Conservation (phyloP, 2,888 invertebrate species). For the Limnephilus rhombicus region DNA sequence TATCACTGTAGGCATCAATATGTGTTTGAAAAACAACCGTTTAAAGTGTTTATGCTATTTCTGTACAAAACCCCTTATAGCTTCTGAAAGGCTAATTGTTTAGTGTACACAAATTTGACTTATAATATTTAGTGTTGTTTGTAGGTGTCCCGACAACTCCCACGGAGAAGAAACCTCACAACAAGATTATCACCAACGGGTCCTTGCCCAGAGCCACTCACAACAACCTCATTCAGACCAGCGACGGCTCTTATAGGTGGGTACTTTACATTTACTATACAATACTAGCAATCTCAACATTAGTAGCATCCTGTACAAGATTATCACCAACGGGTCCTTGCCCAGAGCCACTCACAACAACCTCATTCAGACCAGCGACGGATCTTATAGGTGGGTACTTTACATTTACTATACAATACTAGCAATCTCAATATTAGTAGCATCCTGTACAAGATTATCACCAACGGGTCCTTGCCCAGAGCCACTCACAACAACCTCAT, state of each 20-base stretch:
- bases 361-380: constrained; percentile 76
- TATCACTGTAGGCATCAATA: too few species aligned
- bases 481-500: constrained; percentile 78
- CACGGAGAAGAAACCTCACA: constrained; percentile 76
- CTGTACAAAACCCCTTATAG: too few species aligned
- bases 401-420: neutral
- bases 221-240: constrained; percentile 76
- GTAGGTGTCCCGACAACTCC: constrained; percentile 78
- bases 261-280: neutral
- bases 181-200: constrained; percentile 92
- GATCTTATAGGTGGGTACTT: constrained; percentile 74
- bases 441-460: constrained; percentile 86
- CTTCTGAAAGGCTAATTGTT: neutral
- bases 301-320: constrained; percentile 75
- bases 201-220: constrained; percentile 84
- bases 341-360: constrained; percentile 80
- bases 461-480: constrained; percentile 90
- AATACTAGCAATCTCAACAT: neutral
- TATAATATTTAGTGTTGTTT: constrained; percentile 67
- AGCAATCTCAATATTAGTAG: too few species aligned
- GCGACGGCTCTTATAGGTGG: constrained; percentile 77
- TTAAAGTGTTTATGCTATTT: too few species aligned
- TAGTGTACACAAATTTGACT: too few species aligned
- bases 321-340: constrained; percentile 93
- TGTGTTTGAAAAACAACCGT: too few species aligned